Evolutionary conservation across 1,140 invertebrate genomes (phyloP), one percentile per base, ranked within the genome.

Genomic region (Micrasema longulum): DNA sequence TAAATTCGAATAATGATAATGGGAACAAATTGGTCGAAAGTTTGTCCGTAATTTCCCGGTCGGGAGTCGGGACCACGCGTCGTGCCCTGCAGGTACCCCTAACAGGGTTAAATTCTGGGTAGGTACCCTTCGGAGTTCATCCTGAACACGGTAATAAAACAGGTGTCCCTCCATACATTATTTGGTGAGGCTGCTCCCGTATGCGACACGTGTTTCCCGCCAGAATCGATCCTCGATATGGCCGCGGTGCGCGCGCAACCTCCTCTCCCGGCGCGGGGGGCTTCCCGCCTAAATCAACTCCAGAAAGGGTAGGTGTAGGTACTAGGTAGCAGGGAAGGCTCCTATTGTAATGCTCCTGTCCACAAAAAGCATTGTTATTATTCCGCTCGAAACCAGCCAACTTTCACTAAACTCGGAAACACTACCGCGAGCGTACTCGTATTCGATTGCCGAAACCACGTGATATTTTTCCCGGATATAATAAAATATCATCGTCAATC

Each of bases 171-270:
- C 35, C 38, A 52, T 69, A 52, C 43, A 57, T 69, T 18, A 57
- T 57, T 69, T 57, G 52, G 68, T 47, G 53, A 62, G n/a, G 31
- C 36, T 64, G 48, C 60, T 72, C 57, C 22, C 41, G 72, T 69
- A 73, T 73, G 74, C 74, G 57, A 66, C 74, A 75, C 74, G 74
- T 75, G 74, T 71, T 75, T 75, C 70, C 70, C 74, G 70, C 73
- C 69, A 75, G 69, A 72, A 75, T 75, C 74, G 74, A 75, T 75
- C 66, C 41, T 18, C 26, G 18, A 18, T 35, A 31, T 31, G 26
- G 7, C 26, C 26, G 50, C 1, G 23, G 26, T 63, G 70, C 50
- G 69, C 52, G 57, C 43, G 45, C 35, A 68, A 65, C 65, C 31
- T 65, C 73, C 62, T 20, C 38, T 20, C n/a, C 48, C 50, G 36